Conservation (phyloP, 1,140 invertebrate species). For the Colletes latitarsis region DNA sequence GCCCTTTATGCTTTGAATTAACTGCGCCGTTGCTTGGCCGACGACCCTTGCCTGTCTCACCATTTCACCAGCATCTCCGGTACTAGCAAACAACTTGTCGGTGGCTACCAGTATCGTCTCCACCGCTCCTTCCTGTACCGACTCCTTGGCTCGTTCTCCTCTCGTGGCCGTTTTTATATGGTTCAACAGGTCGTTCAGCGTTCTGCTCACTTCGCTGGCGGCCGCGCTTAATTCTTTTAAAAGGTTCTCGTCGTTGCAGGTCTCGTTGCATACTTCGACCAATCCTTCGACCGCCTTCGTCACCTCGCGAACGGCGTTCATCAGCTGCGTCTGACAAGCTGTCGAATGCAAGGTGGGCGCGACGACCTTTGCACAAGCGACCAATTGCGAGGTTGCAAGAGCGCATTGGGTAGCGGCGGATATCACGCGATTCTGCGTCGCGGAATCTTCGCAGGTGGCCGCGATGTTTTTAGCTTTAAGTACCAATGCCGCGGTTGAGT, state of each 20-base stretch:
- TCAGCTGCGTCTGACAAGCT: conserved; percentile 96
- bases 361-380: conserved; percentile 98
- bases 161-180: conserved; percentile 88
- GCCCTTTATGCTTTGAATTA: conserved; percentile 96
- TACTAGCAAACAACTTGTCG: conserved; percentile 92
- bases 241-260: conserved; percentile 85
- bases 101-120: conserved; percentile 95
- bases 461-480: conserved; percentile 97
- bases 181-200: conserved; percentile 94
- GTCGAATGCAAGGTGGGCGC: conserved; percentile 93
- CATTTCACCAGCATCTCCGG: conserved; percentile 95
- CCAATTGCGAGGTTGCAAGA: conserved; percentile 97
- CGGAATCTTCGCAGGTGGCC: conserved; percentile 89
- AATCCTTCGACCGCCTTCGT: conserved; percentile 95
- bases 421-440: conserved; percentile 93
- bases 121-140: conserved; percentile 89
- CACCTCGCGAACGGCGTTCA: conserved; percentile 95
- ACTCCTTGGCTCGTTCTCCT: conserved; percentile 80
- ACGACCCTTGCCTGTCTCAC: conserved; percentile 95
- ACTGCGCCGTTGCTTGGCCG: conserved; percentile 94
- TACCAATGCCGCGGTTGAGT: conserved; percentile 97
- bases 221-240: conserved; percentile 91
- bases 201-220: conserved; percentile 93
- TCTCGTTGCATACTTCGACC: conserved; percentile 91
- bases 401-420: conserved; percentile 97